Percentiles rank a stretch among this genome's conserved stretches.
These are phyloP conservation scores for Drosophila melanica DNA, from an alignment of 1,140 invertebrate species.

Conservation along the genomic window DNA sequence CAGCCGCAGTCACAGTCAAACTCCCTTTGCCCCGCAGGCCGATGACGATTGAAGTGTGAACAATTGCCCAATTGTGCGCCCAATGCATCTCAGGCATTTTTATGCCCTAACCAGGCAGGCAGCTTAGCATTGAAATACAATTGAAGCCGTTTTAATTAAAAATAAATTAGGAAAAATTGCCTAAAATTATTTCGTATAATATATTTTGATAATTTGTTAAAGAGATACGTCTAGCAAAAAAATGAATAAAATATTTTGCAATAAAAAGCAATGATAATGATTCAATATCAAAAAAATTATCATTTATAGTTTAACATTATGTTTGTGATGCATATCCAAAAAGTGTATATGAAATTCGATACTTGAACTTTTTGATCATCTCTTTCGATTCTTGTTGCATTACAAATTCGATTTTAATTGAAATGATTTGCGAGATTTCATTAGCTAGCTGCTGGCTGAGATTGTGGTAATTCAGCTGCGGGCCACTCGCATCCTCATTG, in stretches of 20 bases:
- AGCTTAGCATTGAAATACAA: neutral
- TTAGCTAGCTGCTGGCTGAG: slow-evolving; percentile 46
- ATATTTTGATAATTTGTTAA: too few species aligned
- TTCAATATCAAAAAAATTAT: too few species aligned
- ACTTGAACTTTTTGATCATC: neutral
- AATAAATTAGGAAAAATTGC: neutral
- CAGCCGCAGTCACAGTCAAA: neutral
- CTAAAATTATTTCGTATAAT: too few species aligned
- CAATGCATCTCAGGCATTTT: slow-evolving; percentile 14
- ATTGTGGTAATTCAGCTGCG: slow-evolving; percentile 59
- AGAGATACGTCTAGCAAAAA: too few species aligned
- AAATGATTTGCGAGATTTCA: slow-evolving; percentile 66
- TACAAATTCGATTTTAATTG: slow-evolving; percentile 75
- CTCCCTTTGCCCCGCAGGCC: slow-evolving; percentile 28
- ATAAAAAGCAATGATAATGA: too few species aligned
- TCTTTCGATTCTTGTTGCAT: slow-evolving; percentile 31
- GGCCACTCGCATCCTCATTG: slow-evolving; percentile 36
- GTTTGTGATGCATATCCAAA: too few species aligned
- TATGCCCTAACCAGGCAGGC: neutral
- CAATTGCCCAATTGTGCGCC: slow-evolving; percentile 58
- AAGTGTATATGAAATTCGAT: slow-evolving; percentile 2
- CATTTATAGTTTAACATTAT: too few species aligned
- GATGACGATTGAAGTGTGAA: slow-evolving; percentile 65
- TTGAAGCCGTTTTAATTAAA: too few species aligned
- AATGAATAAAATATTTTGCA: too few species aligned